phyloP scores from a whole-genome alignment of 1,140 invertebrate species.

The Drosophila littoralis region DNA sequence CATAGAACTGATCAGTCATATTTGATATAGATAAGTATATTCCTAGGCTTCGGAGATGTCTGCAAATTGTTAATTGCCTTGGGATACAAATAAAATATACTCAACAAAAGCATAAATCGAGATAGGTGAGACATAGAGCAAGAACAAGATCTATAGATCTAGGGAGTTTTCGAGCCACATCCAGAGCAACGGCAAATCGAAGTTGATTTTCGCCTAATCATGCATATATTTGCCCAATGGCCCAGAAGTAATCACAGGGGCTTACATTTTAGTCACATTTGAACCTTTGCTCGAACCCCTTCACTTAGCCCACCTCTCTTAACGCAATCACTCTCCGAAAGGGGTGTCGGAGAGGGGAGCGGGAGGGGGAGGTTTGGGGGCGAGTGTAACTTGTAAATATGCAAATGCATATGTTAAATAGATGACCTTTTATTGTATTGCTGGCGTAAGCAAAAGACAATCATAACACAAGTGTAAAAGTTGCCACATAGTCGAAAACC shows the following conservation, averaged over 20 bases:
- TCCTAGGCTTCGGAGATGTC: no score
- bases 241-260: conserved; percentile 36
- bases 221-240: conserved; percentile 16
- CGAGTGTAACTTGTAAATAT: conserved; percentile 53
- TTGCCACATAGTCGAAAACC: conserved; percentile 38
- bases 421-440: conserved; percentile 60
- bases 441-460: conserved; percentile 50
- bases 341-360: neutral
- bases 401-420: conserved; percentile 70
- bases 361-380: neutral
- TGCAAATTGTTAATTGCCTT: no score
- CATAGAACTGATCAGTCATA: no score
- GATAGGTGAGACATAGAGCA: no score
- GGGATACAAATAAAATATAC: no score
- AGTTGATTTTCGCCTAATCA: conserved; percentile 12
- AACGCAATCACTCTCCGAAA: neutral
- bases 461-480: conserved; percentile 56
- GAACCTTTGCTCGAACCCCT: conserved; percentile 16
- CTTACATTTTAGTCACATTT: conserved; percentile 7
- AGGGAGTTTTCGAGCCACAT: no score
- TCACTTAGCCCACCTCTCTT: conserved; percentile 3
- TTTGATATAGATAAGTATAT: no score
- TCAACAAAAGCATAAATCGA: no score
- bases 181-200: neutral
- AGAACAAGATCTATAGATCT: no score